A percentile compares a stretch with the other conserved stretches of the same genome.
phyloP scores from a whole-genome alignment of 2,797 vertebrate species.

The Sarcophilus harrisii region DNA sequence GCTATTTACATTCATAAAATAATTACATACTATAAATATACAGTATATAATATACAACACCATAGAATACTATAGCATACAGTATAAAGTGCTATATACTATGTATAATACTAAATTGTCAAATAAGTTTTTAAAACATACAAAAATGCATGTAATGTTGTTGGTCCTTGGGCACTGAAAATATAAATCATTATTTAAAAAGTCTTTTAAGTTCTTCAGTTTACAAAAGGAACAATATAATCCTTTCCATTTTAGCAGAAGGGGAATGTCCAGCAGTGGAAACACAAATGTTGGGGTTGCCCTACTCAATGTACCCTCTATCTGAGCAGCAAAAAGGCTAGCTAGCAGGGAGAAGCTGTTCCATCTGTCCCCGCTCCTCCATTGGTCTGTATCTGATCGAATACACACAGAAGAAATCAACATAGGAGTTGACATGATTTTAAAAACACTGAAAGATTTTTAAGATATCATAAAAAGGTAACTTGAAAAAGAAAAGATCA shows the following conservation, averaged over 20 bases:
- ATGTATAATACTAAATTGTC: neutral
- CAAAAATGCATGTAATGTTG: neutral
- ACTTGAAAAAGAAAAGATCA: neutral
- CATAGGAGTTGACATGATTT: neutral
- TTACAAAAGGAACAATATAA: constrained; percentile 4
- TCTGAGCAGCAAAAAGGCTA: neutral
- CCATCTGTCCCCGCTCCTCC: too few species aligned
- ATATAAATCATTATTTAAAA: constrained; percentile 2
- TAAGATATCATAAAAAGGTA: neutral
- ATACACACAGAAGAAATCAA: neutral
- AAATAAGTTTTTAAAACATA: neutral
- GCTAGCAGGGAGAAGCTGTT: accelerated
- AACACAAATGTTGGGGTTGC: neutral
- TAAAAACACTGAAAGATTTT: neutral
- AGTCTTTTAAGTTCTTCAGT: constrained; percentile 1
- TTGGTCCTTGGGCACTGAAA: neutral
- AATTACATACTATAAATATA: neutral
- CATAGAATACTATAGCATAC: neutral
- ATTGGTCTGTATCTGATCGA: neutral
- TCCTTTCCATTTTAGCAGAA: neutral
- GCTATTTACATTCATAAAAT: neutral
- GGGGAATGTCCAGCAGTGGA: neutral
- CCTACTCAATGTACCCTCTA: neutral
- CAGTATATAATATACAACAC: neutral
- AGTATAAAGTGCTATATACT: neutral